A percentile compares a stretch with the other conserved stretches of the same genome.
Conservation (phyloP, 1,140 invertebrate genomes). For the Papilio machaon region DNA sequence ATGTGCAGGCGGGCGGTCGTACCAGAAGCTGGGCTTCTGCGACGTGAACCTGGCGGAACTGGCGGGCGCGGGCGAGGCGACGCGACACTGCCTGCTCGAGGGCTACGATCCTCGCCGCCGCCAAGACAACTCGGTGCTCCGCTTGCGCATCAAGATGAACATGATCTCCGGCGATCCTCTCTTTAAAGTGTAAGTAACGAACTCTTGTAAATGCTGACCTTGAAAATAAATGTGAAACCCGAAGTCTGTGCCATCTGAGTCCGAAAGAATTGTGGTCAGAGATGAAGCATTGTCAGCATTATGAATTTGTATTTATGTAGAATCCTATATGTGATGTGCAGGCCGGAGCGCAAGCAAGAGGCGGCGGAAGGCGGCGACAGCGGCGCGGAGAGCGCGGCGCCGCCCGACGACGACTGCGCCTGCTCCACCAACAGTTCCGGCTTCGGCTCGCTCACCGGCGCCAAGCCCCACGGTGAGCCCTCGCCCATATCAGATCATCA, state of each 20-base stretch:
- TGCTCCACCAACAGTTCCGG: conserved; percentile 91
- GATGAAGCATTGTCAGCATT: too few relatives aligned
- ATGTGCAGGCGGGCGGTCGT: conserved; percentile 90
- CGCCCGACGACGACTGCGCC: conserved; percentile 85
- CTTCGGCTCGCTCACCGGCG: conserved; percentile 92
- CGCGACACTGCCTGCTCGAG: conserved; percentile 93
- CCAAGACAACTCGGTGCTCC: conserved; percentile 97
- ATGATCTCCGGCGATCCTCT: conserved; percentile 97
- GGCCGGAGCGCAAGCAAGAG: conserved; percentile 72
- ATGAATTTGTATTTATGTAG: not conserved
- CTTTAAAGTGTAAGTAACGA: conserved; percentile 95
- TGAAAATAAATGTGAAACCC: not conserved
- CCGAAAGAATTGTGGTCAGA: too few relatives aligned
- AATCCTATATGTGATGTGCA: conserved; percentile 42
- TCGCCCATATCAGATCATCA: too few relatives aligned
- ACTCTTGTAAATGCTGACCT: not conserved
- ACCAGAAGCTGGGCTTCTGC: conserved; percentile 97
- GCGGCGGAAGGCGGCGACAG: conserved; percentile 76
- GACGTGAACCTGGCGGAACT: conserved; percentile 98
- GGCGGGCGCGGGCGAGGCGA: conserved; percentile 94
- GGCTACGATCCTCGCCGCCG: conserved; percentile 95
- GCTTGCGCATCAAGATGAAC: conserved; percentile 95
- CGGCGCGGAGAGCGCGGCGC: conserved; percentile 72
- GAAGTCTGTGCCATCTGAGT: not conserved
- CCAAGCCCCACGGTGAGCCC: conserved; percentile 79